Base-by-base conservation (phyloP, 2,113 vertebrate genomes). In the Eudyptes chrysolophus region DNA sequence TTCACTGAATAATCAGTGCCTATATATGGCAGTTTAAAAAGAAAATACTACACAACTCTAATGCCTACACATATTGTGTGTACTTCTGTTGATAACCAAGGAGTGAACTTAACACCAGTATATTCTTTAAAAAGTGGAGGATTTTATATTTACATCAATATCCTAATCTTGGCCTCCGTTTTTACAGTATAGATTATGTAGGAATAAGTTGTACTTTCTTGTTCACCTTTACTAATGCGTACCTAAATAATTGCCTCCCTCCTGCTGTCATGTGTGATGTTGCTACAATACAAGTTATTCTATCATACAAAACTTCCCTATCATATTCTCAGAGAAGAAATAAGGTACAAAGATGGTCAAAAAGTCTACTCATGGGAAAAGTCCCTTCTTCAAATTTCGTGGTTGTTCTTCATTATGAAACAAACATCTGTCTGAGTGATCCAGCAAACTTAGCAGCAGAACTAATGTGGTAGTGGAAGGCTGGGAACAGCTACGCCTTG, bases 391-490 rank as follows among this genome's bases (percentile, higher is more conserved):
- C 77, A 44, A 25, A 79, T 36, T 30, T 75, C 66, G 40, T 29
- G 19, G 8, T 29, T 80, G 44, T 13, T 40, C 11, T 52, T 72
- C 7, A 13, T 57, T 57, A 29, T 13, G n/a, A 72, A 55, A 40
- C 7, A 38, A 62, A 16, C 5, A 12, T 9, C 42, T 38, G 7
- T 49, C 24, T n/a, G 34, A 76, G 27, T 1, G 34, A 69, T 38
- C 13, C 34, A 49, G 7, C 3, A 36, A 42, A n/a, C 7, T 13
- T 9, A 52, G 62, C 62, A 94, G 66, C 40, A 52, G 60, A 40
- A 9, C 10, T 13, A 5, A 21, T 0, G 0, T 5, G 30, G 40
- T 7, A 29, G 12, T 7, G 30, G 32, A 36, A 40, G 52, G 49
- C 61, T 66, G 64, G 72, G 72, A 58, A 16, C 15, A 89, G 60